A percentile compares a stretch with the other conserved stretches of the same genome.
Conservation (phyloP, 2,888 invertebrate genomes). For the Xanthia togata region DNA sequence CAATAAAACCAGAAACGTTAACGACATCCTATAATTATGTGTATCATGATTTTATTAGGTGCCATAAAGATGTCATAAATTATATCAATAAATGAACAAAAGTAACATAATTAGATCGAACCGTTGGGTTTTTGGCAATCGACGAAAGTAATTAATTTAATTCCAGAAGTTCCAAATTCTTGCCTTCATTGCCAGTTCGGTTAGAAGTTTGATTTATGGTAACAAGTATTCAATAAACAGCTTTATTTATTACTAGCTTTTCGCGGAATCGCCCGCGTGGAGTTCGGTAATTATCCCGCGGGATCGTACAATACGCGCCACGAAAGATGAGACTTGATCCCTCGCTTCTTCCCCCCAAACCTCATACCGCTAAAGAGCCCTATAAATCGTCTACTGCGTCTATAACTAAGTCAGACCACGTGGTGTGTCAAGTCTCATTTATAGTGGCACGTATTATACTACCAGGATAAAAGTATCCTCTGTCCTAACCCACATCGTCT, state of each 20-base stretch:
- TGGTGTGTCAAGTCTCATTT: no score
- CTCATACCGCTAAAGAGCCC: no score
- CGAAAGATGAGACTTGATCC: no score
- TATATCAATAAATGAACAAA: slow-evolving; percentile 11
- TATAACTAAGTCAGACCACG: no score
- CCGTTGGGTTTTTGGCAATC: slow-evolving; percentile 1
- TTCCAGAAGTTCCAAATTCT: neutral
- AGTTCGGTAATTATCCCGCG: neutral
- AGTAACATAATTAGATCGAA: slow-evolving; percentile 19
- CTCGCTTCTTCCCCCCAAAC: no score
- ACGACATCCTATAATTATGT: slow-evolving; percentile 32
- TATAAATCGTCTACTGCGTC: no score
- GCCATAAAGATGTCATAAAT: slow-evolving; percentile 35
- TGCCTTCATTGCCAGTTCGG: slow-evolving; percentile 7
- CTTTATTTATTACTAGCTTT: neutral
- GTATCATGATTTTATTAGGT: slow-evolving; percentile 41
- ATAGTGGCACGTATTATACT: no score
- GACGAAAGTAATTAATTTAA: slow-evolving; percentile 1
- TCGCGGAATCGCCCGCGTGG: neutral
- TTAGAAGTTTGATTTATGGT: slow-evolving; percentile 12
- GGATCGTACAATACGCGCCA: no score
- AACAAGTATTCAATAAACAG: neutral
- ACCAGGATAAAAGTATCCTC: neutral
- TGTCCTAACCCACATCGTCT: no score
- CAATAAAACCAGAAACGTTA: slow-evolving; percentile 43